Conservation (phyloP, 2,888 invertebrate species). For the Melinopterus prodromus region DNA sequence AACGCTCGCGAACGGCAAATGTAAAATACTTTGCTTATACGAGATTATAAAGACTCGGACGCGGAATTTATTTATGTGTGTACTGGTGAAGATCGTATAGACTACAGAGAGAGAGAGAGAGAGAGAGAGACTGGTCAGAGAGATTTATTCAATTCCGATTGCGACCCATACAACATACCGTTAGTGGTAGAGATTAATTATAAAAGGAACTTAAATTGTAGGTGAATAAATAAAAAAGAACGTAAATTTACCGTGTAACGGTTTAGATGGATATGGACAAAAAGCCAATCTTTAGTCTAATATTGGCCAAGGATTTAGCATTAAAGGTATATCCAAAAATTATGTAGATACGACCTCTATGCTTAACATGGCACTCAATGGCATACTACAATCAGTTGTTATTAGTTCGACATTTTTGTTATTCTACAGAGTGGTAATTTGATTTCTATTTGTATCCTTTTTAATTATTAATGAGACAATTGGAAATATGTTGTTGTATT, state of each 20-base stretch:
- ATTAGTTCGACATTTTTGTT: too few relatives aligned
- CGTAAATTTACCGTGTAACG: neutral
- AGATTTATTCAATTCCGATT: neutral
- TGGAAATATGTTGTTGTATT: too few relatives aligned
- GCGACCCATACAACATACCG: neutral
- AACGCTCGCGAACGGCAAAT: neutral
- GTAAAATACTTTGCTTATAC: neutral
- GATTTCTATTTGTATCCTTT: too few relatives aligned
- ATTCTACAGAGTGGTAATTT: too few relatives aligned
- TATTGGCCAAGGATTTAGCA: too few relatives aligned
- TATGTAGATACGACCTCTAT: too few relatives aligned
- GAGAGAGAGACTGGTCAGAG: neutral
- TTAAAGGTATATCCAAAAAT: too few relatives aligned
- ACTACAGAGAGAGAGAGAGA: neutral
- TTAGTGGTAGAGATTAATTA: neutral
- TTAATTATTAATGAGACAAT: too few relatives aligned
- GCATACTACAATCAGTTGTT: too few relatives aligned
- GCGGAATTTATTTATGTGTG: constrained; percentile 4
- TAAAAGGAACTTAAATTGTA: neutral
- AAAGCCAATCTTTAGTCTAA: neutral
- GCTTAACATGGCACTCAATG: too few relatives aligned
- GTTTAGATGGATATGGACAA: neutral
- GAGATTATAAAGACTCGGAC: neutral
- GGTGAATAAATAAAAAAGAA: neutral
- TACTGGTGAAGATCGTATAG: neutral